Evolutionary conservation across 2,113 vertebrate species (phyloP).

Genomic region (human): DNA sequence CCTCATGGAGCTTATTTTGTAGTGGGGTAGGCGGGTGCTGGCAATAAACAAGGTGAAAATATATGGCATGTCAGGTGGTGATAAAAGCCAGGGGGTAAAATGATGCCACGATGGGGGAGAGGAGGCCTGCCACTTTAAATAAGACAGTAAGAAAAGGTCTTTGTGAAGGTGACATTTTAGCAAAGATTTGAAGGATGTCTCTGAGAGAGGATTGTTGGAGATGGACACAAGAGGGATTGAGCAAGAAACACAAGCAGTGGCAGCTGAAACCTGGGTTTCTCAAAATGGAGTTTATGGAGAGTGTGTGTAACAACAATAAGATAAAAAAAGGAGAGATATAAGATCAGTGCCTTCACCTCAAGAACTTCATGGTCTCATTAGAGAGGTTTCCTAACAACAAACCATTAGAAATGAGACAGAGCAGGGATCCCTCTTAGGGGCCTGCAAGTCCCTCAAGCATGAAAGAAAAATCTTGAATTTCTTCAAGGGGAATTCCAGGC

Average conservation of each 20-base stretch:
- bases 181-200: neutral
- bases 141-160: neutral
- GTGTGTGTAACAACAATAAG: neutral
- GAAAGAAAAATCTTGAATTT: no score
- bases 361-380: neutral
- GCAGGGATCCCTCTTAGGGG: no score
- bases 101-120: neutral
- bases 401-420: no score
- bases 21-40: accelerated
- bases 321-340: neutral
- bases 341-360: neutral
- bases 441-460: no score
- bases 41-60: neutral
- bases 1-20: neutral
- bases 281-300: neutral
- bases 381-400: neutral
- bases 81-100: neutral
- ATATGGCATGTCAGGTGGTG: neutral
- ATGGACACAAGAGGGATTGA: accelerated
- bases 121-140: neutral
- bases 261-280: no score
- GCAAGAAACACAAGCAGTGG: neutral
- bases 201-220: neutral
- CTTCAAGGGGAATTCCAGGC: no score
- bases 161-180: neutral